Evolutionary conservation across 2,797 vertebrate genomes (phyloP).

Genomic region (Poeciliopsis presidionis): DNA sequence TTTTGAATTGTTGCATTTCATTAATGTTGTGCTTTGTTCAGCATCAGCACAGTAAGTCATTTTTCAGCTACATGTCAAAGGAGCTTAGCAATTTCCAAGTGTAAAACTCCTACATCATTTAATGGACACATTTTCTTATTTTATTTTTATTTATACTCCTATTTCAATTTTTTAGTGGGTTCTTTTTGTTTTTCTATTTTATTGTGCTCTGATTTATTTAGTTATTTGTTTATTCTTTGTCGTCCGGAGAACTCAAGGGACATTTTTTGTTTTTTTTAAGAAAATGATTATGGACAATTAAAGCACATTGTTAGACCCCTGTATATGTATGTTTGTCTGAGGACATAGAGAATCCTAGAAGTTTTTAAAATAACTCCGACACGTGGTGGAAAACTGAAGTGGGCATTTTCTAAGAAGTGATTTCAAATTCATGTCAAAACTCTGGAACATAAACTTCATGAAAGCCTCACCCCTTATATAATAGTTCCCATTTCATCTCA

Average conservation of each 20-base stretch:
- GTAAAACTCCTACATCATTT: background rate
- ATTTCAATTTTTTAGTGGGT: background rate
- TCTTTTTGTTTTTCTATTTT: background rate
- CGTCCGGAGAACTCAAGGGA: no score
- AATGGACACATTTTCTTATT: background rate
- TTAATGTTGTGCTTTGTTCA: conserved; percentile 1
- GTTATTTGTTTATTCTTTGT: no score
- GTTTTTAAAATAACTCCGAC: background rate
- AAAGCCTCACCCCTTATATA: background rate
- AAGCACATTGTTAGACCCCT: background rate
- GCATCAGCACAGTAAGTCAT: background rate
- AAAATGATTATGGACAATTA: background rate
- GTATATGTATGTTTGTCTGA: background rate
- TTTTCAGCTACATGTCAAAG: background rate
- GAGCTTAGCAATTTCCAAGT: background rate
- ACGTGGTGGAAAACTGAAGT: background rate
- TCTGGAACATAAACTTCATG: background rate
- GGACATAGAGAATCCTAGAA: background rate
- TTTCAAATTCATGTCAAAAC: background rate
- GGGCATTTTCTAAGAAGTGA: background rate
- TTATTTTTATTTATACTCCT: background rate
- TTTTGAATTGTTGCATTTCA: background rate
- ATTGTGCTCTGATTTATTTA: background rate
- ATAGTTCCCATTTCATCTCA: background rate
- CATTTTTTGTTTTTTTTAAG: no score